Percentiles rank a stretch among this genome's conserved stretches.
Conservation (phyloP, 2,797 vertebrate species). For the Amphiprion clarkii region DNA sequence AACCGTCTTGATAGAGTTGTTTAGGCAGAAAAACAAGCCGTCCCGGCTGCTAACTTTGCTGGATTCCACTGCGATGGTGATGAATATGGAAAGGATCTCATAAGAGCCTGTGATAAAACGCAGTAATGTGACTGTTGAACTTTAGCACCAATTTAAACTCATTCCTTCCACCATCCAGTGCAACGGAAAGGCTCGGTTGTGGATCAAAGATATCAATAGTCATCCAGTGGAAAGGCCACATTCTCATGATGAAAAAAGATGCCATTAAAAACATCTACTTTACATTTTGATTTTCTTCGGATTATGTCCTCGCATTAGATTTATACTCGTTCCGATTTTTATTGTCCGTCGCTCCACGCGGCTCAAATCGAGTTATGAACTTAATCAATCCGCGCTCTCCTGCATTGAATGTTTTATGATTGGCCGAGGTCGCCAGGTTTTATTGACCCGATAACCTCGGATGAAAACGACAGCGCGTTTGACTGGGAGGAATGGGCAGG, state of each 20-base stretch:
- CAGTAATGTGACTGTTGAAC: slow-evolving; percentile 38
- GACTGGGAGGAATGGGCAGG: slow-evolving; percentile 57
- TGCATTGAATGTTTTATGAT: slow-evolving; percentile 84
- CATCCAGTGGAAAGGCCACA: slow-evolving; percentile 67
- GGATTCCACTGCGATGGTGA: slow-evolving; percentile 29
- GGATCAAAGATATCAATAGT: slow-evolving; percentile 75
- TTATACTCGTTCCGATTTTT: slow-evolving; percentile 81
- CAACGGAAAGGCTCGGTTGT: slow-evolving; percentile 27
- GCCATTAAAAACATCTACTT: slow-evolving; percentile 80
- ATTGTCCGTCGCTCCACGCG: slow-evolving; percentile 63
- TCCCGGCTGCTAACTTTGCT: slow-evolving; percentile 33
- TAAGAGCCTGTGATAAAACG: slow-evolving; percentile 19
- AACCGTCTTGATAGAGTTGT: slow-evolving; percentile 46
- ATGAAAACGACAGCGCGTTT: slow-evolving; percentile 76
- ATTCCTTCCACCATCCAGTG: not conserved
- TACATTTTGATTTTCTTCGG: slow-evolving; percentile 82
- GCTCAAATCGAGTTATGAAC: slow-evolving; percentile 84
- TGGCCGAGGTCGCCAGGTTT: slow-evolving; percentile 79
- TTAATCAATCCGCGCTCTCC: slow-evolving; percentile 81
- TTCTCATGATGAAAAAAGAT: slow-evolving; percentile 73
- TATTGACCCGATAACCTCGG: slow-evolving; percentile 84
- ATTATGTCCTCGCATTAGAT: slow-evolving; percentile 79
- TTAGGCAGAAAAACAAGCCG: slow-evolving; percentile 47
- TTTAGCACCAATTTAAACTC: slow-evolving; percentile 24
- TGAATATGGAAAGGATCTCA: slow-evolving; percentile 26